Conservation (phyloP, 37 sponge, comb jelly and placozoan genomes). For the Agelas oroides region DNA sequence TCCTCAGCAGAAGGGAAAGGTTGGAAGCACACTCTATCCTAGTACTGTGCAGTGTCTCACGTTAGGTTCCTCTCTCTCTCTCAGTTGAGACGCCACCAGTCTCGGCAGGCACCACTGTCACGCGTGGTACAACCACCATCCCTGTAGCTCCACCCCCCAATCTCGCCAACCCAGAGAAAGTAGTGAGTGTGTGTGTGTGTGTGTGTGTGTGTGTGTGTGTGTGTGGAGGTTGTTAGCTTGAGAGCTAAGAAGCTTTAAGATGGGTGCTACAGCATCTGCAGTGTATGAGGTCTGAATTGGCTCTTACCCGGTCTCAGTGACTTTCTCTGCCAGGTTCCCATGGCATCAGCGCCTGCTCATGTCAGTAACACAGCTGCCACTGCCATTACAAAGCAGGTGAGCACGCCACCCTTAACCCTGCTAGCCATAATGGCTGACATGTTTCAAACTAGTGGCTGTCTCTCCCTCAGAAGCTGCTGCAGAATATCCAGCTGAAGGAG, state of each 20-base stretch:
- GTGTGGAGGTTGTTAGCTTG: no score
- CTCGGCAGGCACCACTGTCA: no score
- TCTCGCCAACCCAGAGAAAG: conserved; percentile 78
- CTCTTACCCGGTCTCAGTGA: no score
- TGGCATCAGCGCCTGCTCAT: conserved; percentile 77
- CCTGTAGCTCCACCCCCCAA: conserved; percentile 82
- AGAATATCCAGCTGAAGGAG: conserved; percentile 66
- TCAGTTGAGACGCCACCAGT: no score
- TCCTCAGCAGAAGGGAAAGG: no score
- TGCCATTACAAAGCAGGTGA: conserved; percentile 63
- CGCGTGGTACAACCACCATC: conserved; percentile 29
- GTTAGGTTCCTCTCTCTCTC: no score
- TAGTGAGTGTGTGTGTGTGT: conserved; percentile 36
- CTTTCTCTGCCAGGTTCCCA: conserved; percentile 84
- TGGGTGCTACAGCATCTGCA: no score
- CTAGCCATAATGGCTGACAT: background rate
- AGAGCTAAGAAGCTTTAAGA: no score
- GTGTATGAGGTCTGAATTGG: background rate
- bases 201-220: no score
- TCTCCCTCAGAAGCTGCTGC: conserved; percentile 46
- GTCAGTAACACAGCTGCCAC: conserved; percentile 41
- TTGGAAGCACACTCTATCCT: no score
- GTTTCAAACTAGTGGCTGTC: no score
- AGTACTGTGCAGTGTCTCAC: no score
- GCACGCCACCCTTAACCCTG: background rate